phyloP scores from a whole-genome alignment of 2,113 vertebrate species.

The Baryphthengus martii region DNA sequence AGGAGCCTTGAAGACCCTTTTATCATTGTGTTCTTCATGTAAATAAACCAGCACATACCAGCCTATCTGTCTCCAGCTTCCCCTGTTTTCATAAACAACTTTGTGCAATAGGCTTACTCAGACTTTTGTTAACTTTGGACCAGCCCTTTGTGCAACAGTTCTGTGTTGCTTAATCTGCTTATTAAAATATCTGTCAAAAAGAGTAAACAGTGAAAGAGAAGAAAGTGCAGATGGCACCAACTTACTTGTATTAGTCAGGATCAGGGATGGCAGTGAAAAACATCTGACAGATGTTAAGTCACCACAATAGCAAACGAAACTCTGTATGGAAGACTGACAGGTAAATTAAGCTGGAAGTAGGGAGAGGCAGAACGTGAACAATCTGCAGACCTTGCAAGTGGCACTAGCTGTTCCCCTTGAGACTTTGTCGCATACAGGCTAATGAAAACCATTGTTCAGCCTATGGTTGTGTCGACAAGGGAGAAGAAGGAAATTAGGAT shows the following conservation, averaged over 20 bases:
- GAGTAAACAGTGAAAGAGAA: conserved; percentile 10
- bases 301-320: neutral
- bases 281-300: neutral
- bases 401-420: neutral
- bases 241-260: neutral
- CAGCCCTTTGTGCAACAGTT: neutral
- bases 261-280: neutral
- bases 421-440: neutral
- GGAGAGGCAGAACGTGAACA: neutral
- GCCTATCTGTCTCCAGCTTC: conserved; percentile 24
- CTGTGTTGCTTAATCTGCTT: conserved; percentile 25
- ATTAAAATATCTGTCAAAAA: conserved; percentile 44
- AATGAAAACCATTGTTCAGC: conserved; percentile 43
- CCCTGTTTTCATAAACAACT: conserved; percentile 44
- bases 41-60: neutral
- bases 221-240: conserved; percentile 25
- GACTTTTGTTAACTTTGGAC: conserved; percentile 25
- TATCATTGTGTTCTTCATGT: neutral
- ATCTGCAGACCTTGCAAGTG: neutral
- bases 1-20: conserved; percentile 31
- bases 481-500: conserved; percentile 15
- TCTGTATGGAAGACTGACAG: neutral
- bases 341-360: neutral
- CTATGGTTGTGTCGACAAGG: neutral
- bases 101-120: conserved; percentile 31